Conservation (phyloP, 2,888 invertebrate species). For the Rapana venosa region DNA sequence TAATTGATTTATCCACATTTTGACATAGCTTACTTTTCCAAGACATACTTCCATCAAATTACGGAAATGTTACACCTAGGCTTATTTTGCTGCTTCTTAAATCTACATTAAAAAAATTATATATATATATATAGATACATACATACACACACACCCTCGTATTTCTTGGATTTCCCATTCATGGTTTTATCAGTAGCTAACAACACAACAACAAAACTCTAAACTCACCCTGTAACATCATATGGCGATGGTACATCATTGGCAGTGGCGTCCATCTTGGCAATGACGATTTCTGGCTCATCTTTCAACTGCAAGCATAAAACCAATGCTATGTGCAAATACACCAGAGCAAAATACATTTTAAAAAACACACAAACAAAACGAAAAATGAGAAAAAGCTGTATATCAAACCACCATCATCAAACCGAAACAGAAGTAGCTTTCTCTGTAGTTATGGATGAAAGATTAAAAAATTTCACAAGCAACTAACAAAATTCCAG, state of each 20-base stretch:
- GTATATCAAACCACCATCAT: no score
- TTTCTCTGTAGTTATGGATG: no score
- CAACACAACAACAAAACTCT: neutral
- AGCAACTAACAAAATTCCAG: no score
- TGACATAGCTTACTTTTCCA: no score
- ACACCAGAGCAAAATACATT: neutral
- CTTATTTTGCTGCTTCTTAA: no score
- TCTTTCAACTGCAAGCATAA: conserved; percentile 83
- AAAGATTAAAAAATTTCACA: no score
- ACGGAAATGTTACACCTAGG: no score
- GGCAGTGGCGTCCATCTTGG: conserved; percentile 98
- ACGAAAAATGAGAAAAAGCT: no score
- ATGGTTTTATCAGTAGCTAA: neutral
- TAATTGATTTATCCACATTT: no score
- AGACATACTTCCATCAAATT: no score
- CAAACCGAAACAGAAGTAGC: no score
- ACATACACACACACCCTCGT: neutral
- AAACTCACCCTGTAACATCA: conserved; percentile 89
- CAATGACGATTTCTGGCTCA: conserved; percentile 91
- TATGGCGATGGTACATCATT: conserved; percentile 96
- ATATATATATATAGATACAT: neutral
- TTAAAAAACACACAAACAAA: neutral
- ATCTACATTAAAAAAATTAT: no score
- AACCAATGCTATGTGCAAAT: neutral
- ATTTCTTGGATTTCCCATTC: neutral